Evolutionary conservation across 2,113 vertebrate genomes (phyloP).

Genomic region (Rhadina sibilatrix): DNA sequence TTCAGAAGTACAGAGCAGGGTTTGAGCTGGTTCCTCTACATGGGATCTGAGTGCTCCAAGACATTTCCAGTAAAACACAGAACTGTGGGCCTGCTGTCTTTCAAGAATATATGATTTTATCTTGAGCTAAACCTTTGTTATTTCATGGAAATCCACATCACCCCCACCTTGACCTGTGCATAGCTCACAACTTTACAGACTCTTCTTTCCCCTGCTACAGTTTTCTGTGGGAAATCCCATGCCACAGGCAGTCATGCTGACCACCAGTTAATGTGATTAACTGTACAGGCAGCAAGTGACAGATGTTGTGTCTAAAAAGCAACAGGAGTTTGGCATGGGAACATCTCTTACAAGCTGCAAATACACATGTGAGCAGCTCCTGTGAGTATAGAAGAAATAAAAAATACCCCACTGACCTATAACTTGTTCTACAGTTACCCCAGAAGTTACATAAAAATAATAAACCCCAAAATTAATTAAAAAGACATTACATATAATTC

Average conservation of each 20-base stretch:
- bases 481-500: background rate
- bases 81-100: background rate
- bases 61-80: background rate
- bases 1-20: background rate
- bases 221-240: background rate
- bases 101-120: background rate
- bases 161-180: background rate
- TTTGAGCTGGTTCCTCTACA: background rate
- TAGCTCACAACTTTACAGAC: background rate
- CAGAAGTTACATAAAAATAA: background rate
- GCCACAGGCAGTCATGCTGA: background rate
- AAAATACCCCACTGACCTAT: background rate
- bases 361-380: background rate
- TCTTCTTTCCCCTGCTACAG: background rate
- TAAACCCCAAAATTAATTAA: background rate
- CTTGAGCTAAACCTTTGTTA: background rate
- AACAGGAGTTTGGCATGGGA: background rate
- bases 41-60: background rate
- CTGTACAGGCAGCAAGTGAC: background rate
- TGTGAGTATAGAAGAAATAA: background rate
- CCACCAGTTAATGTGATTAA: conserved; percentile 5
- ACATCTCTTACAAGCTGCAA: background rate
- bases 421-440: background rate
- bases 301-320: conserved; percentile 7
- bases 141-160: background rate